Evolutionary conservation across 2,888 invertebrate species (phyloP), one percentile per base, ranked within the genome.

Genomic region (Hirtodrosophila confusa): DNA sequence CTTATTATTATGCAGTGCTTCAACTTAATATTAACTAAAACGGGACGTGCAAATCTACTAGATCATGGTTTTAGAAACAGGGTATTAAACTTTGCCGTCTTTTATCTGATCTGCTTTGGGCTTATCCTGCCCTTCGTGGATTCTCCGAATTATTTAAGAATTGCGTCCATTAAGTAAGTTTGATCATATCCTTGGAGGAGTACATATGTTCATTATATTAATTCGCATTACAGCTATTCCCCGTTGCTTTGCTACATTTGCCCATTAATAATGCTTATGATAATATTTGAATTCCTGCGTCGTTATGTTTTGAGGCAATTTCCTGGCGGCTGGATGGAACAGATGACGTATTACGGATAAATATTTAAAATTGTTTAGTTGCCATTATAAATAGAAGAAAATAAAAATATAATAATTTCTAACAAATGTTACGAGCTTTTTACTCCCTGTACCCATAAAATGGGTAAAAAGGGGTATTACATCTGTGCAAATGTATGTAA

Each of bases 21-120:
- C 1, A 64, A 78, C 51, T 54, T 87, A 0, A 50, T 87, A 7
- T 7, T 82, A 36, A 11, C 35, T 24, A 75, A 71, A 40, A 82
- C 88, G 0, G 39, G 24, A 9, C 69, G 76, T 9, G 45, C 49
- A 0, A 69, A 44, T 41, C 24, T 87, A 1, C 4, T 82, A 0
- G 11, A 0, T 4, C 86, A 87, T 27, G 79, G 75, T 6, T 85
- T 85, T 33, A 23, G 6, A 8, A 82, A 87, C 8, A 6, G 12
- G 5, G 37, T 23, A 4, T 8, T 75, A 4, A 57, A 41, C 4
- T 0, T 56, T 9, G 72, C 69, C 1, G 6, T 65, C 4, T 0
- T 66, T 1, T 82, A 63, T 41, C 24, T 82, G 48, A 29, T 73
- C 5, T 17, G 24, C 8, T 1, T 67, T 3, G 55, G 35, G 4